phyloP scores from a whole-genome alignment of 2,797 vertebrate species.

The Coregonus suidteri region DNA sequence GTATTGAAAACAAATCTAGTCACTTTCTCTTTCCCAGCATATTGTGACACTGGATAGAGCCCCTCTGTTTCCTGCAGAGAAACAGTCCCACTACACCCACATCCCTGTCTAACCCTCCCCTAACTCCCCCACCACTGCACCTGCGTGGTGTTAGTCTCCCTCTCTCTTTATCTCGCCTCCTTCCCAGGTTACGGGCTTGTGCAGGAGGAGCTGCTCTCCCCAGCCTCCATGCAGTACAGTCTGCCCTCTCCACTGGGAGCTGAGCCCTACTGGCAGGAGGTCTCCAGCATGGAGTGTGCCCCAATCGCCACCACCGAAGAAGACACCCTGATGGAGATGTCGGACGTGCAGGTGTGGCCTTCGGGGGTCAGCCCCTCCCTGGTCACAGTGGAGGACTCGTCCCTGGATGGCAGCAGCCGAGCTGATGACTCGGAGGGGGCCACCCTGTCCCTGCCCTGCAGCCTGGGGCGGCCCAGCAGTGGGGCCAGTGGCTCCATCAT shows the following conservation, averaged over 20 bases:
- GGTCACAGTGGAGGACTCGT: slow-evolving; percentile 96
- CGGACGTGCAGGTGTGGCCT: slow-evolving; percentile 96
- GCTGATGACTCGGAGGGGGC: slow-evolving; percentile 92
- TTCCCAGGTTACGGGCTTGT: slow-evolving; percentile 91
- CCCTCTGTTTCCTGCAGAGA: slow-evolving; percentile 51
- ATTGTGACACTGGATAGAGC: slow-evolving; percentile 59
- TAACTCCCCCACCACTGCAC: slow-evolving; percentile 49
- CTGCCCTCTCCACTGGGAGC: slow-evolving; percentile 90
- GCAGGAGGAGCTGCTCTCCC: slow-evolving; percentile 96
- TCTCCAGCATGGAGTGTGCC: slow-evolving; percentile 90
- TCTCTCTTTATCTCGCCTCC: slow-evolving; percentile 78
- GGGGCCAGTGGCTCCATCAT: slow-evolving; percentile 87
- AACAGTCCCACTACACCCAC: slow-evolving; percentile 36
- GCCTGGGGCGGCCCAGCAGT: slow-evolving; percentile 82
- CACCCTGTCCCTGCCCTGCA: slow-evolving; percentile 79
- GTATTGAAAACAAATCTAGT: neutral
- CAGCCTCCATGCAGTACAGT: slow-evolving; percentile 93
- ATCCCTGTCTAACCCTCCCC: slow-evolving; percentile 26
- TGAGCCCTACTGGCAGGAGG: slow-evolving; percentile 97
- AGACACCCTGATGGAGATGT: slow-evolving; percentile 94
- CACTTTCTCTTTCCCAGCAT: slow-evolving; percentile 32
- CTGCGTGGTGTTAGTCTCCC: slow-evolving; percentile 77
- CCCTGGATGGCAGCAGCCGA: slow-evolving; percentile 93
- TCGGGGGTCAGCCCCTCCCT: slow-evolving; percentile 90
- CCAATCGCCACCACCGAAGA: slow-evolving; percentile 93